Percentiles rank a stretch among this genome's conserved stretches.
These are phyloP conservation scores for Spisula subtruncata DNA, from an alignment of 2,888 invertebrate species.

Conservation along the genomic window DNA sequence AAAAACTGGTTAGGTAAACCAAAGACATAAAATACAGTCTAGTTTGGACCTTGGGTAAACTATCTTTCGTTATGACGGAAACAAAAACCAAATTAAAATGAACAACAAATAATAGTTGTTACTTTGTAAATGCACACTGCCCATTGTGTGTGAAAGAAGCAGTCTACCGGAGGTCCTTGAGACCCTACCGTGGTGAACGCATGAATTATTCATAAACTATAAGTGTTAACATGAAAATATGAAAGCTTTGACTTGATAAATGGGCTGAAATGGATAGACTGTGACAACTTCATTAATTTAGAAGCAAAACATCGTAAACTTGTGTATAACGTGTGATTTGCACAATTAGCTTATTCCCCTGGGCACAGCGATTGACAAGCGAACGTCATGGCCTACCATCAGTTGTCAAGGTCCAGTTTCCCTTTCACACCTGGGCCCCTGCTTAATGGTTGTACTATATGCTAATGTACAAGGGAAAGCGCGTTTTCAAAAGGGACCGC, in stretches of 20 bases:
- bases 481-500: conserved; percentile 20
- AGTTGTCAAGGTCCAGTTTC: conserved; percentile 37
- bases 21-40: too few species aligned
- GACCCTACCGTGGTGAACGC: not conserved
- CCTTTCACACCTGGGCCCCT: conserved; percentile 44
- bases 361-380: conserved; percentile 43
- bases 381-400: conserved; percentile 45
- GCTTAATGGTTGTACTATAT: conserved; percentile 20
- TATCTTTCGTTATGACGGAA: not conserved
- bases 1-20: too few species aligned
- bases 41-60: too few species aligned
- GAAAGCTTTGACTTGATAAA: conserved; percentile 16
- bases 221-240: conserved; percentile 29
- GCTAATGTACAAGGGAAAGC: conserved; percentile 25
- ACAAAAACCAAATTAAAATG: too few species aligned
- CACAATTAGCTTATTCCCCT: conserved; percentile 53
- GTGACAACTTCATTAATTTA: conserved; percentile 56
- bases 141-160: too few species aligned
- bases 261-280: conserved; percentile 15
- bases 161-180: not conserved
- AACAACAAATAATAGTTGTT: too few species aligned
- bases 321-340: conserved; percentile 48
- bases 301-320: conserved; percentile 42
- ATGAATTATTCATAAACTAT: conserved; percentile 23
- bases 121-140: too few species aligned